Evolutionary conservation across 2,888 invertebrate genomes (phyloP), one percentile per base, ranked within the genome.

Genomic region (Drosophila algonquin): DNA sequence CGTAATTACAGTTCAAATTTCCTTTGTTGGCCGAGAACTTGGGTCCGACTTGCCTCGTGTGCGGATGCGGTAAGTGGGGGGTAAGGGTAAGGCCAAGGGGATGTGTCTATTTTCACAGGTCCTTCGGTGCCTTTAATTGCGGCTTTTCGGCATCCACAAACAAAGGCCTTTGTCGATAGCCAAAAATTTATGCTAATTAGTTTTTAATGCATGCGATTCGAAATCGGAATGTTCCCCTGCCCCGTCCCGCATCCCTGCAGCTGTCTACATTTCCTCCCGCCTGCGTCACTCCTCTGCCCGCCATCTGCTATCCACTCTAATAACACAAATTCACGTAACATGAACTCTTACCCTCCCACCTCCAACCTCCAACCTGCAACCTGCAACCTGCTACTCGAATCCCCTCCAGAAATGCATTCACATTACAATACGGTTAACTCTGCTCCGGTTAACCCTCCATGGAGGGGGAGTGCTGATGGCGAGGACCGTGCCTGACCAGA

Each of bases 1-100:
- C 84, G 81, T 86, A 83, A 88, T 88, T 84, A 81, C 77, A 73
- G 86, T 81, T 81, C 71, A 67, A 79, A 64, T 76, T 79, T 73
- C 69, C 73, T 73, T 86, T 84, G 72, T 64, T 60, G 57, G 48
- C 47, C 55, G 27, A 30, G 35, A 48, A 47, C 12, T 12, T 35
- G 35, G 35, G 12, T 12, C 35, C 12, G 35, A 12, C 12, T 35
- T 12, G 35, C 35, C 35, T 35, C 35, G 35, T 35, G 35, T 35
- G 10, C 56, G 16, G 56, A 47, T 14, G 32, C 18, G 30, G 46
- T 14, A 32, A 57, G 46, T 32, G 21, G 21, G 30, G 30, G 47
- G 0, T 12, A 5, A 3, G 10, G 32, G 32, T 9, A 32, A 3
- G 35, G 27, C 7, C 7, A 27, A 27, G 30, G 47, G 56, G 56